These are phyloP conservation scores for Alloscopus bannaensis DNA, from an alignment of 2,888 invertebrate genomes.

Conservation along the genomic window DNA sequence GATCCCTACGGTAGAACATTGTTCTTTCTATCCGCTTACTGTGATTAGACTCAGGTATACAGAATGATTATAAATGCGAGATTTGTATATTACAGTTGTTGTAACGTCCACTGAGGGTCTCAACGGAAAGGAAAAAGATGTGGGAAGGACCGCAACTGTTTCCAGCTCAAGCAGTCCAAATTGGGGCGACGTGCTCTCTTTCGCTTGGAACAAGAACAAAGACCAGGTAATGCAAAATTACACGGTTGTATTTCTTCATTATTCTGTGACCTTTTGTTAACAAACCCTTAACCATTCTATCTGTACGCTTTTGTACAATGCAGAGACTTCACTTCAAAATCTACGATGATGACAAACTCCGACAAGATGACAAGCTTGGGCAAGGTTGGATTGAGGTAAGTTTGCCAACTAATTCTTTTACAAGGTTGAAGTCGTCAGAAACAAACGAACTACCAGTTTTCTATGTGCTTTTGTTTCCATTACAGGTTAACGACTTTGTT, in stretches of 20 bases:
- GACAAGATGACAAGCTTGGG: constrained; percentile 55
- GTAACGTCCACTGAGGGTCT: constrained; percentile 34
- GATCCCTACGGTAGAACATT: constrained; percentile 66
- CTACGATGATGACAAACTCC: constrained; percentile 44
- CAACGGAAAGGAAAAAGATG: constrained; percentile 34
- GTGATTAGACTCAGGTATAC: too few relatives aligned
- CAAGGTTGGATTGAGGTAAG: constrained; percentile 44
- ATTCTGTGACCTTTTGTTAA: too few relatives aligned
- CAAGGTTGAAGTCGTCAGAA: too few relatives aligned
- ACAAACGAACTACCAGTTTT: too few relatives aligned
- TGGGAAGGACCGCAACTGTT: constrained; percentile 37
- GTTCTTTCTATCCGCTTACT: too few relatives aligned
- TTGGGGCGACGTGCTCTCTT: constrained; percentile 43
- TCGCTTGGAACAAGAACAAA: constrained; percentile 48
- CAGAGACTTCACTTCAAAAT: constrained; percentile 48
- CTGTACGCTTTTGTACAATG: too few relatives aligned
- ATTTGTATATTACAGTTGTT: constrained; percentile 27
- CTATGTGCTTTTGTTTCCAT: too few relatives aligned
- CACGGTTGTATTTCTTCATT: too few relatives aligned
- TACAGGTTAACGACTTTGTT: constrained; percentile 59
- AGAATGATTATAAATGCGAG: too few relatives aligned
- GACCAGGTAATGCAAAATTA: too few relatives aligned
- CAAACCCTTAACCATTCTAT: too few relatives aligned
- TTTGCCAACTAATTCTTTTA: too few relatives aligned
- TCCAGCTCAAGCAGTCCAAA: constrained; percentile 42